Percentiles rank a stretch among this genome's conserved stretches.
phyloP scores from a whole-genome alignment of 2,888 invertebrate species.

The Dasypolia templi region DNA sequence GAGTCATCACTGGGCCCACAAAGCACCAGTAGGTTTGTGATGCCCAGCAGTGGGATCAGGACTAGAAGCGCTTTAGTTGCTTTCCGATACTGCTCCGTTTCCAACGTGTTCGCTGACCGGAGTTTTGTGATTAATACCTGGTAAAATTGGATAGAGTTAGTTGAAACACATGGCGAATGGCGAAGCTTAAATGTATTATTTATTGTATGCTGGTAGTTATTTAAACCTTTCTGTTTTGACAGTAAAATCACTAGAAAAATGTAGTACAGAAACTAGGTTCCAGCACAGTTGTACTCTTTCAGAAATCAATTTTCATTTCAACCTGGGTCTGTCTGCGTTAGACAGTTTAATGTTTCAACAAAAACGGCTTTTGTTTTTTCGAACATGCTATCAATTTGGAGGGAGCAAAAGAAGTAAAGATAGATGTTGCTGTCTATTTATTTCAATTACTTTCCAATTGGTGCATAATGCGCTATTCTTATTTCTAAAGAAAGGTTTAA shows the following conservation, averaged over 20 bases:
- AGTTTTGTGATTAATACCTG: constrained; percentile 98
- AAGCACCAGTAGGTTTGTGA: constrained; percentile 96
- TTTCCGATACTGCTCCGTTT: constrained; percentile 97
- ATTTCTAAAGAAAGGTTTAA: constrained; percentile 65
- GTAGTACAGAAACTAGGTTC: neutral
- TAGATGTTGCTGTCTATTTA: constrained; percentile 47
- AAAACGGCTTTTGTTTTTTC: neutral
- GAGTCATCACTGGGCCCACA: constrained; percentile 95
- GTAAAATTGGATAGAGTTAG: constrained; percentile 38
- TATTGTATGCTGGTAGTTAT: neutral
- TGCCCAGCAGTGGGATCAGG: constrained; percentile 97
- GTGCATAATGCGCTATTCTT: constrained; percentile 35
- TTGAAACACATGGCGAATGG: neutral
- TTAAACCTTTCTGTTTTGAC: neutral
- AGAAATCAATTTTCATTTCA: neutral
- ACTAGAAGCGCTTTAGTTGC: constrained; percentile 97
- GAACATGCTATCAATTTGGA: neutral
- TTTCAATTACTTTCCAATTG: constrained; percentile 37
- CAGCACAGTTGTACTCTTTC: neutral
- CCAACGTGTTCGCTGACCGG: constrained; percentile 96
- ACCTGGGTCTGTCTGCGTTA: neutral
- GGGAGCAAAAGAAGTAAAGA: neutral
- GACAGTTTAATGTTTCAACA: neutral
- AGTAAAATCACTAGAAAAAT: neutral
- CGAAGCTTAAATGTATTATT: neutral